Evolutionary conservation across 2,888 invertebrate genomes (phyloP).

Genomic region (Eupeodes luniger): DNA sequence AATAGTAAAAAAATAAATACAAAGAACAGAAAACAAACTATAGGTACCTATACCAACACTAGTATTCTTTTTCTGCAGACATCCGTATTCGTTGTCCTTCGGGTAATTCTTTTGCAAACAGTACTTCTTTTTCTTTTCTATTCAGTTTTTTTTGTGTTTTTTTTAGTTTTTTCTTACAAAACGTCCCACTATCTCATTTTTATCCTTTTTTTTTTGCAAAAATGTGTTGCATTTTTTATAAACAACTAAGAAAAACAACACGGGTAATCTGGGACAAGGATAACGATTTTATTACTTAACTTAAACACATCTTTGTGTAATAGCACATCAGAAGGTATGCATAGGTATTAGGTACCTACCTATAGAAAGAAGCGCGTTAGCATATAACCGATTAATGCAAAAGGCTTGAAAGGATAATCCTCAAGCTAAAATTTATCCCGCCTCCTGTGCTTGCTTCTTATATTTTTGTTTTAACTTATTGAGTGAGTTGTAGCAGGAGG

Average conservation of each 20-base stretch:
- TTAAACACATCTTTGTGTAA: conserved; percentile 51
- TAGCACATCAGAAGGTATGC: background rate
- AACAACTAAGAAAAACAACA: conserved; percentile 42
- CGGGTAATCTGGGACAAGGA: conserved; percentile 67
- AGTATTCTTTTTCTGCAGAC: conserved; percentile 50
- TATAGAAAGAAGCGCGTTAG: conserved; percentile 2
- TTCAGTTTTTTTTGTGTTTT: no score
- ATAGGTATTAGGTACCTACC: no score
- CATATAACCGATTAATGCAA: conserved; percentile 48
- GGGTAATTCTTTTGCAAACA: conserved; percentile 33
- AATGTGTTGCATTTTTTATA: conserved; percentile 60
- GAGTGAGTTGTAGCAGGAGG: conserved; percentile 1
- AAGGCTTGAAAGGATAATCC: conserved; percentile 47
- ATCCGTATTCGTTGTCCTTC: conserved; percentile 56
- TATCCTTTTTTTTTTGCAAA: conserved; percentile 14
- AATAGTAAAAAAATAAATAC: conserved; percentile 8
- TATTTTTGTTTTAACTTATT: conserved; percentile 18
- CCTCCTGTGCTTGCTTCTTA: background rate
- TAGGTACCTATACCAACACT: conserved; percentile 1
- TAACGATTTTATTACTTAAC: conserved; percentile 63
- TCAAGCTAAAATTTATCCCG: background rate
- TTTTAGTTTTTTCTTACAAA: conserved; percentile 7
- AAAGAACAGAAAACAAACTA: conserved; percentile 9
- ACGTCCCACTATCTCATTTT: conserved; percentile 16
- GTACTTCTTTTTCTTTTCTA: conserved; percentile 1